Percentiles rank a stretch among this genome's conserved stretches.
phyloP scores from a whole-genome alignment of 2,113 vertebrate genomes.

The Melanostigma gelatinosum region DNA sequence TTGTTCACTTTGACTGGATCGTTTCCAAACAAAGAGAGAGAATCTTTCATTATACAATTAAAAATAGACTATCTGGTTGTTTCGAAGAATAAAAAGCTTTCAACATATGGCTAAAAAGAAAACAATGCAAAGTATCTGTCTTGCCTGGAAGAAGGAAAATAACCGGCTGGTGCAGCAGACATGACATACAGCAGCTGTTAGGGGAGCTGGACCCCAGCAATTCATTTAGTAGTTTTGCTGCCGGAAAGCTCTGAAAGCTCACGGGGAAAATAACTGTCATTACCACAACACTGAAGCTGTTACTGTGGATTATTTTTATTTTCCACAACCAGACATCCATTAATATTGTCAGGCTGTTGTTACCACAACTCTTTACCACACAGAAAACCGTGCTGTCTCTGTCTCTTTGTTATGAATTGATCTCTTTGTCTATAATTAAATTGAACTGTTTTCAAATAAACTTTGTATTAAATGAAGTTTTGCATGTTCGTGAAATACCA shows the following conservation, averaged over 20 bases:
- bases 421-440: slow-evolving; percentile 11
- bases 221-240: slow-evolving; percentile 45
- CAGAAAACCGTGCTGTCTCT: background rate
- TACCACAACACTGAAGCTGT: slow-evolving; percentile 7
- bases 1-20: slow-evolving; percentile 20
- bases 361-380: slow-evolving; percentile 15
- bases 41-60: background rate
- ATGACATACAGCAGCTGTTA: slow-evolving; percentile 35
- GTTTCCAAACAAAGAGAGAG: background rate
- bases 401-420: background rate
- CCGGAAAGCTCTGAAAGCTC: slow-evolving; percentile 16
- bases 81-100: slow-evolving; percentile 7
- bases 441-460: background rate
- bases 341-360: slow-evolving; percentile 27
- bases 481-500: background rate
- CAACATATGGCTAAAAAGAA: slow-evolving; percentile 1
- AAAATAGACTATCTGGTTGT: background rate
- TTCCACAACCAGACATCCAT: slow-evolving; percentile 22
- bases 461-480: slow-evolving; percentile 8
- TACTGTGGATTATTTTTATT: slow-evolving; percentile 9
- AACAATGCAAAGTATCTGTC: slow-evolving; percentile 3
- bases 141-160: background rate
- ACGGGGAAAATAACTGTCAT: slow-evolving; percentile 30
- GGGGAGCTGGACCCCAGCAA: slow-evolving; percentile 29
- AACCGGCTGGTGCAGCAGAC: slow-evolving; percentile 16